Percentiles rank a stretch among this genome's conserved stretches.
Evolutionary conservation across 2,797 vertebrate genomes (phyloP).

Genomic region (Buceros bicornis): DNA sequence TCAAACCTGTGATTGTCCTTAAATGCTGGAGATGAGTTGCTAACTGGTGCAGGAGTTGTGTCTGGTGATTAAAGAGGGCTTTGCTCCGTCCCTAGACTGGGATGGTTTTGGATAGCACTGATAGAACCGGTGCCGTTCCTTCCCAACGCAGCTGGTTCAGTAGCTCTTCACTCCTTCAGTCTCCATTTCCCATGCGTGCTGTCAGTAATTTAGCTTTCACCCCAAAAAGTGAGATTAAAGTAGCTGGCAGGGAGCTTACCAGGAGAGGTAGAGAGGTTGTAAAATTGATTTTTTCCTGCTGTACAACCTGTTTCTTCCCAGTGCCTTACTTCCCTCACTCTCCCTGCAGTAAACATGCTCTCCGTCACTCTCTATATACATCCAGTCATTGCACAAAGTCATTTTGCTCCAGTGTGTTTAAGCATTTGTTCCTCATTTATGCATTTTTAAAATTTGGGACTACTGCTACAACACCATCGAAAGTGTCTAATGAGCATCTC

Average conservation of each 20-base stretch:
- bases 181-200: not conserved
- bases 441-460: not conserved
- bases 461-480: rapidly evolving
- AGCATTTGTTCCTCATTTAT: not conserved
- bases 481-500: not conserved
- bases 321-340: not conserved
- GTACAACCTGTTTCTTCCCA: not conserved
- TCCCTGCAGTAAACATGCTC: not conserved
- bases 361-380: not conserved
- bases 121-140: not conserved
- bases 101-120: not conserved
- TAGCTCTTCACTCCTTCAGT: not conserved
- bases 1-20: not conserved
- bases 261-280: rapidly evolving
- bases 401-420: not conserved
- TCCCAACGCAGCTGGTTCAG: not conserved
- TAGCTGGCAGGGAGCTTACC: not conserved
- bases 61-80: not conserved
- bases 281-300: not conserved
- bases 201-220: not conserved
- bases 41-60: not conserved
- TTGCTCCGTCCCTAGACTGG: not conserved
- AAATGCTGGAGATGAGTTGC: not conserved
- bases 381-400: not conserved
- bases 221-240: not conserved